A percentile compares a stretch with the other conserved stretches of the same genome.
Conservation (phyloP, 2,888 invertebrate genomes). For the Lasioglossum malachurum region DNA sequence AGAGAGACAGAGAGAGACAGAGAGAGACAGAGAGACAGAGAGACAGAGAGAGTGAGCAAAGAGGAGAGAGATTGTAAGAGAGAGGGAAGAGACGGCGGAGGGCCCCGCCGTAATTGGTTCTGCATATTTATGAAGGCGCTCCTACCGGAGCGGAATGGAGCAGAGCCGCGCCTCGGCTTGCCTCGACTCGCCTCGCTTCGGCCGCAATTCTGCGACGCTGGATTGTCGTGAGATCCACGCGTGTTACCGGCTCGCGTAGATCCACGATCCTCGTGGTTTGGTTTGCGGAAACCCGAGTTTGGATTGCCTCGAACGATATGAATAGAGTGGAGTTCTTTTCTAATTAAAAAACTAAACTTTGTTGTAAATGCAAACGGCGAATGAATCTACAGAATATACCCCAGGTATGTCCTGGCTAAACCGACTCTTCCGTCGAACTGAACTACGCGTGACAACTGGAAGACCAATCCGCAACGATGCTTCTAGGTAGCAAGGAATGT, state of each 20-base stretch:
- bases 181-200: constrained; percentile 5
- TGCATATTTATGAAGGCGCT: constrained; percentile 82
- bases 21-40: not conserved
- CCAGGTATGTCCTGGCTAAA: no score
- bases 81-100: constrained; percentile 48
- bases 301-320: no score
- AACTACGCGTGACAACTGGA: constrained; percentile 21
- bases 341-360: no score
- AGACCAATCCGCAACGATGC: constrained; percentile 53
- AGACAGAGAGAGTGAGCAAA: constrained; percentile 12
- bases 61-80: constrained; percentile 5
- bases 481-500: constrained; percentile 48
- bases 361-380: no score
- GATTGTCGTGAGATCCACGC: constrained; percentile 29
- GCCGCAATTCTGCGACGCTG: constrained; percentile 37
- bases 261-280: not conserved
- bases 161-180: constrained; percentile 28
- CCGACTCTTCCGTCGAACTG: no score
- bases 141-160: constrained; percentile 61
- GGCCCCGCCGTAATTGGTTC: constrained; percentile 79
- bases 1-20: constrained; percentile 14
- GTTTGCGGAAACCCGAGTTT: no score
- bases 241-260: constrained; percentile 18
- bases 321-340: no score
- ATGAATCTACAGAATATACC: no score